phyloP scores from a whole-genome alignment of 2,888 invertebrate genomes.

The Dione vanillae region DNA sequence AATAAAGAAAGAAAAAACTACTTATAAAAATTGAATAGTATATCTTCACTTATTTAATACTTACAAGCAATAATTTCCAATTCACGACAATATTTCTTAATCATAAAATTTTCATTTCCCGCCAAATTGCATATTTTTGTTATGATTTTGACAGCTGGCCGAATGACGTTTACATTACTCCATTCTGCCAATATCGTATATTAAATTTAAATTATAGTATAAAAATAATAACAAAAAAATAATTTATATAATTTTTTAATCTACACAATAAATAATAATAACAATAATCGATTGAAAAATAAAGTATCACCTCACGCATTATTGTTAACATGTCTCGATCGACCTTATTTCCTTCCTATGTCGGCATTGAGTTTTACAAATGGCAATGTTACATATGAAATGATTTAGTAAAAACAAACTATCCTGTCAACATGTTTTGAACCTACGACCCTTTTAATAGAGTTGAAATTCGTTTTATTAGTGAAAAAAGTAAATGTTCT shows the following conservation, averaged over 20 bases:
- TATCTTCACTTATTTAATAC: no score
- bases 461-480: constrained; percentile 20
- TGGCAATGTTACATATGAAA: constrained; percentile 50
- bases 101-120: no score
- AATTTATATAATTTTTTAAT: background rate
- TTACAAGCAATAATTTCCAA: no score
- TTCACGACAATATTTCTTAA: no score
- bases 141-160: no score
- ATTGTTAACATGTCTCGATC: constrained; percentile 52
- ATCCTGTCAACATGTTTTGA: background rate
- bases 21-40: no score
- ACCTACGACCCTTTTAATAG: background rate
- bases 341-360: constrained; percentile 63
- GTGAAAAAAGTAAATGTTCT: constrained; percentile 35
- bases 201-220: no score
- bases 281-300: constrained; percentile 4
- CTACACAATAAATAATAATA: background rate
- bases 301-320: constrained; percentile 34
- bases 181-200: no score
- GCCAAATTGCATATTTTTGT: no score
- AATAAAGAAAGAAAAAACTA: no score
- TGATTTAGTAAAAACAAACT: constrained; percentile 34
- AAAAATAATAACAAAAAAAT: background rate
- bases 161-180: no score
- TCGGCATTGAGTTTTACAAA: constrained; percentile 56